Evolutionary conservation across 2,888 invertebrate genomes (phyloP), one percentile per base, ranked within the genome.

Genomic region (Entomobrya multifasciata): DNA sequence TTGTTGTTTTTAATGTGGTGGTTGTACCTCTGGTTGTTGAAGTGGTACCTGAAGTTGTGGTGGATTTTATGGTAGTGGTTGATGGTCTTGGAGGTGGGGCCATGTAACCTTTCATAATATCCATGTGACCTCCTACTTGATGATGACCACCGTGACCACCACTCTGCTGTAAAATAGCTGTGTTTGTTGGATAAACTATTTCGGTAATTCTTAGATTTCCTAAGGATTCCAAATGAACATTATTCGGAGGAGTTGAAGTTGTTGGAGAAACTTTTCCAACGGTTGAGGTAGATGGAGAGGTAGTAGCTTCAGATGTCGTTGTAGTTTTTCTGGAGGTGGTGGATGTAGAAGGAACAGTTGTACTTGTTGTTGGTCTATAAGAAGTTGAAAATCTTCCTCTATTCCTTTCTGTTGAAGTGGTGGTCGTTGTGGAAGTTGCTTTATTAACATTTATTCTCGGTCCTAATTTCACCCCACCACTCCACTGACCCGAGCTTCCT

Each of bases 171-270:
- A 36, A 36, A 36, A 36, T 8, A 3, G 25, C 25, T 30, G 65
- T 30, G 6, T 44, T 47, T 17, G 83, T 83, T 0, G 85, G 85
- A 36, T 85, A 85, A n/a, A 85, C 70, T 27, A 85, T 41, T 25
- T 85, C 85, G 3, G 85, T 85, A n/a, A 85, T 85, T 78, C 20
- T 78, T 20, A 85, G 49, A 30, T 85, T 85, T 52, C 83, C 83
- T 11, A 17, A 11, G 8, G 65, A 11, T 25, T 81, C 81, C 49
- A 49, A 44, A 60, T 74, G 57, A 8, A 62, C 80, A 20, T 67
- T 65, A 8, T 6, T 8, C 4, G 44, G n/a, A 20, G 30, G 36
- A 1, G 76, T 20, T 1, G 72, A n/a, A n/a, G 44, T 22, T 6
- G 60, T 44, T 2, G 79, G 30, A 15, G 17, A n/a, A 10, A 20